These are phyloP conservation scores for Steinernema carpocapsae DNA, from an alignment of 2,888 invertebrate genomes.

Conservation along the genomic window DNA sequence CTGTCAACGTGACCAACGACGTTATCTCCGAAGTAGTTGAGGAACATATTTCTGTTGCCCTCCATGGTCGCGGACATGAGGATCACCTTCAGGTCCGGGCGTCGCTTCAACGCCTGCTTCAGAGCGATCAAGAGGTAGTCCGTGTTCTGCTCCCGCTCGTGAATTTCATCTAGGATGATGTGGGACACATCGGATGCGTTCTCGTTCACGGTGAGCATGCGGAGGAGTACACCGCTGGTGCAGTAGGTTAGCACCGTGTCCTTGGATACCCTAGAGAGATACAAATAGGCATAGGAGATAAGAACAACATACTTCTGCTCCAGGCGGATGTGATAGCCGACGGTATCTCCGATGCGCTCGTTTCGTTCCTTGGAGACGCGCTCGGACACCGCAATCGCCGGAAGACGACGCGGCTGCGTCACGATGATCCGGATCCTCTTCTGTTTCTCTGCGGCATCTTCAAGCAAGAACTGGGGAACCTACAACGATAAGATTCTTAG, in stretches of 20 bases:
- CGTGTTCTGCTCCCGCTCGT: slow-evolving; percentile 88
- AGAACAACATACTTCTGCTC: slow-evolving; percentile 76
- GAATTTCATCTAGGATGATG: slow-evolving; percentile 73
- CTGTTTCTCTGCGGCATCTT: slow-evolving; percentile 75
- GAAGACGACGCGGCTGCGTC: slow-evolving; percentile 86
- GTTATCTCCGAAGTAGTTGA: slow-evolving; percentile 79
- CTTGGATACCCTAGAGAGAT: slow-evolving; percentile 76
- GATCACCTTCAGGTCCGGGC: slow-evolving; percentile 58
- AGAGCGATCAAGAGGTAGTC: slow-evolving; percentile 89
- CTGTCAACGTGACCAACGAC: slow-evolving; percentile 79
- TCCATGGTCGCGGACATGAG: slow-evolving; percentile 80
- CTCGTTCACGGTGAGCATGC: slow-evolving; percentile 84
- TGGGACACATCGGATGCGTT: slow-evolving; percentile 80
- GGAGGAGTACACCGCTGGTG: slow-evolving; percentile 86
- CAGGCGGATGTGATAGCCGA: slow-evolving; percentile 88
- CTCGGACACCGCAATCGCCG: slow-evolving; percentile 87
- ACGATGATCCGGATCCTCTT: slow-evolving; percentile 84
- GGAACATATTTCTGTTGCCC: slow-evolving; percentile 79
- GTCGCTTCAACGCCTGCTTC: slow-evolving; percentile 54
- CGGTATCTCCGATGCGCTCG: slow-evolving; percentile 81
- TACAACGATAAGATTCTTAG: slow-evolving; percentile 71
- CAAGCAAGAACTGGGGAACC: slow-evolving; percentile 89
- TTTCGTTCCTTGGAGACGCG: slow-evolving; percentile 86
- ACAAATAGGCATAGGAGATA: too few species aligned
- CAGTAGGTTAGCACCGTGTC: slow-evolving; percentile 85